Percentiles rank a stretch among this genome's conserved stretches.
These are phyloP conservation scores for Platygyra sinensis DNA, from an alignment of 64 coral and sea anemone species.

Conservation along the genomic window DNA sequence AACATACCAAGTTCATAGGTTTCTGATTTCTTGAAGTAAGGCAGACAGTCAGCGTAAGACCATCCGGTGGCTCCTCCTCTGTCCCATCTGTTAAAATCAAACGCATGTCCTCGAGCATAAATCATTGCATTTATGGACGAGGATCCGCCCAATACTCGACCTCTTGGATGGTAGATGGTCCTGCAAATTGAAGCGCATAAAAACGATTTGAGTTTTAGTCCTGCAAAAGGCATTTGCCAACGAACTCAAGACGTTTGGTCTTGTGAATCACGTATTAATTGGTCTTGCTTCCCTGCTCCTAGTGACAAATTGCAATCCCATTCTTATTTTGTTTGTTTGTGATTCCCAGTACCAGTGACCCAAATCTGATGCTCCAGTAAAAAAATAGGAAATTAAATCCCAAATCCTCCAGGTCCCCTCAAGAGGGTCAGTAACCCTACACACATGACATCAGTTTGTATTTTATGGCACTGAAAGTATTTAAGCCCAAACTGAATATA, in stretches of 20 bases:
- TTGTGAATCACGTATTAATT: too few relatives aligned
- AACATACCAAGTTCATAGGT: conserved; percentile 77
- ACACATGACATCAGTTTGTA: too few relatives aligned
- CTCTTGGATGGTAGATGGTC: conserved; percentile 80
- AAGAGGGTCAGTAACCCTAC: too few relatives aligned
- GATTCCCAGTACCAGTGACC: too few relatives aligned
- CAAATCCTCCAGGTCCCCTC: too few relatives aligned
- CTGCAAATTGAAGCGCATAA: conserved; percentile 8
- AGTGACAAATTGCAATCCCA: too few relatives aligned
- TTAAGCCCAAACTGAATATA: too few relatives aligned
- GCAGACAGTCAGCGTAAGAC: conserved; percentile 93
- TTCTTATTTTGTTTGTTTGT: too few relatives aligned
- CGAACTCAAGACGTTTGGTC: too few relatives aligned
- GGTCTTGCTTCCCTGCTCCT: too few relatives aligned
- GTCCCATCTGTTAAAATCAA: conserved; percentile 85
- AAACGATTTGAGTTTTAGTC: neutral
- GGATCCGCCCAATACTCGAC: conserved; percentile 78
- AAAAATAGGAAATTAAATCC: too few relatives aligned
- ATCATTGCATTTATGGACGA: conserved; percentile 88
- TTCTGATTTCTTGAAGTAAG: conserved; percentile 87
- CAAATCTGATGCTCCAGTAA: neutral
- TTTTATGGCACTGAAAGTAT: too few relatives aligned
- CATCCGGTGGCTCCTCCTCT: conserved; percentile 72
- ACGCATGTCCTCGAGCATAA: conserved; percentile 82
- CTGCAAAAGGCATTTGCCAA: neutral